These are phyloP conservation scores for Apus apus DNA, from an alignment of 2,113 vertebrate species.

Conservation along the genomic window DNA sequence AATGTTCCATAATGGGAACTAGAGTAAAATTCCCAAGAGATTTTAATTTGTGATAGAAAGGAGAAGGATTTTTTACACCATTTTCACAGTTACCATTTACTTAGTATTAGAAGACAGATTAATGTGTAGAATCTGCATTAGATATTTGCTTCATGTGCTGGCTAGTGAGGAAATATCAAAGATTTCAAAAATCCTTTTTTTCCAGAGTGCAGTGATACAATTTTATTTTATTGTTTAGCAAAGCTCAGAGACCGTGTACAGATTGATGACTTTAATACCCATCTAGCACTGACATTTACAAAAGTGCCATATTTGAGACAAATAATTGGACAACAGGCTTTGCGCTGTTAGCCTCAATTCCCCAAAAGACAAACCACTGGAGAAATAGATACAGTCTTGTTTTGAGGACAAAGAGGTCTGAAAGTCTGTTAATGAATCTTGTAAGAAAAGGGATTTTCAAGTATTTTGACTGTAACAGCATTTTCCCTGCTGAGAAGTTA, in stretches of 20 bases:
- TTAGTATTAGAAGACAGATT: background rate
- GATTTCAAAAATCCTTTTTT: background rate
- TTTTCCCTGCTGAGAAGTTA: slow-evolving; percentile 58
- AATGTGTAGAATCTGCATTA: background rate
- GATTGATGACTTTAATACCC: slow-evolving; percentile 57
- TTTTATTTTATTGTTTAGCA: slow-evolving; percentile 23
- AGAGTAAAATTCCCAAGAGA: background rate
- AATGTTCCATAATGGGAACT: background rate
- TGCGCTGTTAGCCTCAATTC: background rate
- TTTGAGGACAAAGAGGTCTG: slow-evolving; percentile 8
- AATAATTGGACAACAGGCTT: slow-evolving; percentile 46
- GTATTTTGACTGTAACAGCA: slow-evolving; percentile 28
- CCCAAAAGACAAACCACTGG: background rate
- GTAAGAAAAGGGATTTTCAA: slow-evolving; percentile 25
- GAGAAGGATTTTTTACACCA: rapidly evolving
- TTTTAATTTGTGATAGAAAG: background rate
- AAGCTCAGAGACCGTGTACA: background rate
- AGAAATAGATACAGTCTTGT: background rate
- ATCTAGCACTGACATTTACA: slow-evolving; percentile 25
- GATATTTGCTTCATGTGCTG: background rate
- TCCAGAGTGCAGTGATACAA: background rate
- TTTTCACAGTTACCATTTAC: background rate
- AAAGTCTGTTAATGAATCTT: slow-evolving; percentile 45
- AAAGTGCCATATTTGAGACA: slow-evolving; percentile 4
- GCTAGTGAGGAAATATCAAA: background rate